Evolutionary conservation across 2,888 invertebrate species (phyloP), one percentile per base, ranked within the genome.

Genomic region (Drosophila nigritarsus): DNA sequence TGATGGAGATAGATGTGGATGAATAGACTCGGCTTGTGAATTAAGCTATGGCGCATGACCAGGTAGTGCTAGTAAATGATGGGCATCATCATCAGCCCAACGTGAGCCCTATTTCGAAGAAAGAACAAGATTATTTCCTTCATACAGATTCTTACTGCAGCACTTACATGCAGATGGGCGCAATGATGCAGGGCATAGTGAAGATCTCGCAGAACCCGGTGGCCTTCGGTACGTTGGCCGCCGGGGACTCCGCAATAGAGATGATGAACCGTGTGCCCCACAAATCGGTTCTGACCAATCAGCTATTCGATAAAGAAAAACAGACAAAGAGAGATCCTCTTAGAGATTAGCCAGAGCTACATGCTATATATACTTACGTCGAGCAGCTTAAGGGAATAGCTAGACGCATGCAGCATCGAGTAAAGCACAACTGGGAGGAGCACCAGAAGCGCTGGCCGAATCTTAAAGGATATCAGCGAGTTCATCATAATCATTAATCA

Each of bases 61-160:
- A 99, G 94, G 94, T 99, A 99, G 93, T 99, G 97, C 94, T 99
- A 99, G 94, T 99, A 99, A 90, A 99, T 95, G 94, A 99, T 97
- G 53, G 99, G 99, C 18, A 98, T 97, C 91, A 99, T 94, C 70
- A 99, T 94, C 70, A 99, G 94, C 32, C 97, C 97, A 91, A 97
- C 97, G 93, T 96, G 96, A 36, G 99, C 99, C 93, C 99, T 99
- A 94, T 45, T 20, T 38, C 1, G 20, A 30, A 36, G 3, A 50
- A 30, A 11, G 18, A 13, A 30, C 8, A 45, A 45, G 4, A 45
- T 45, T 45, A 45, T 45, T 45, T 24, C 15, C 20, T 45, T 45
- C n/a, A 58, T 30, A 38, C 13, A 38, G 0, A 24, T 38, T 38
- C n/a, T 2, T 15, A 38, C 13, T 24, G 7, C 18, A 45, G 11